A percentile compares a stretch with the other conserved stretches of the same genome.
These are phyloP conservation scores for Melangyna quadrimaculata DNA, from an alignment of 2,888 invertebrate genomes.

Conservation along the genomic window DNA sequence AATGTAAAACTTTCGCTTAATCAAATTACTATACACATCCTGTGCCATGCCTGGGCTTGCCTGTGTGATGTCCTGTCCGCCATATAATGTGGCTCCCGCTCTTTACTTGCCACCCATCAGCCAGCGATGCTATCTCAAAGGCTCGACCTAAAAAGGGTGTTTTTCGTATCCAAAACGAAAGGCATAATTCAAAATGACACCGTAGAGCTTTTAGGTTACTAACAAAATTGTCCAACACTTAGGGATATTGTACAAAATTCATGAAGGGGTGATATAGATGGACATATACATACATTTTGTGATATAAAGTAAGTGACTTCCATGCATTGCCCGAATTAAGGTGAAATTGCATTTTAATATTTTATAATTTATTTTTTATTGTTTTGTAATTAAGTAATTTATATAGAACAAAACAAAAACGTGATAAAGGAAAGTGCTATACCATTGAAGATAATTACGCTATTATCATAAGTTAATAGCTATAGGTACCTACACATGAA, in stretches of 20 bases:
- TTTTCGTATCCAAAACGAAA: constrained; percentile 38
- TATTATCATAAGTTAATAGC: background rate
- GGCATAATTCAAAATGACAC: constrained; percentile 63
- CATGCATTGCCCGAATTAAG: constrained; percentile 11
- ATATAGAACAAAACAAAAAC: background rate
- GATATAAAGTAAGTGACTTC: background rate
- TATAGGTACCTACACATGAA: background rate
- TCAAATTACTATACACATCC: constrained; percentile 49
- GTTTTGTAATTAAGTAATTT: constrained; percentile 8
- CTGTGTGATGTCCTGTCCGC: constrained; percentile 18
- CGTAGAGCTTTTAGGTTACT: constrained; percentile 57
- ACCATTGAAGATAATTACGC: background rate
- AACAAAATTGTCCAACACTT: constrained; percentile 63
- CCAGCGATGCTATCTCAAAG: constrained; percentile 53
- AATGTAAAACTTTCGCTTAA: constrained; percentile 62
- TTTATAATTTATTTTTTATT: constrained; percentile 11
- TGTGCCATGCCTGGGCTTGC: constrained; percentile 13
- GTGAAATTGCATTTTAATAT: constrained; percentile 29
- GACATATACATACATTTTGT: no score
- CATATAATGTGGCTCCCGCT: background rate
- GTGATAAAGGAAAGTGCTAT: constrained; percentile 11
- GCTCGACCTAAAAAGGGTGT: constrained; percentile 37
- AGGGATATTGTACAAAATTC: constrained; percentile 27
- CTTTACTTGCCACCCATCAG: no score
- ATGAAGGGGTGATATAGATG: background rate